Base-by-base conservation (phyloP, 2,113 vertebrate species). In the Bagarius yarrelli region DNA sequence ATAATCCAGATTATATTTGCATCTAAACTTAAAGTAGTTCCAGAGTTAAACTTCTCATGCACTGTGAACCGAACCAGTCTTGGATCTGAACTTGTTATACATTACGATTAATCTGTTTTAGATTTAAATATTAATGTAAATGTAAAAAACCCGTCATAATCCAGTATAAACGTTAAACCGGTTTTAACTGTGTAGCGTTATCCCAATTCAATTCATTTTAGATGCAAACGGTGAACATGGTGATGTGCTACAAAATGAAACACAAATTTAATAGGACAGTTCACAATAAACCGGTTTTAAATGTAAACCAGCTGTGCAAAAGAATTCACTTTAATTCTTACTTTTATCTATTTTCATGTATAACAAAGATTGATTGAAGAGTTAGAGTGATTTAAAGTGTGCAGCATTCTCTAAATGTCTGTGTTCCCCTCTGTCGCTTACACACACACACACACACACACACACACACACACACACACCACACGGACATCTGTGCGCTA, bases 401-500 rank as follows among this genome's bases (percentile, higher is more conserved):
- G 8, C 44, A 52, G 18, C n/a, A 52, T 71, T 50, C 44, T 52
- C 8, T 44, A n/a, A 44, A 69, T 8, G 19, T 30, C 13, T 32
- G 3, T 32, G 0, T 64, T 21, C 52, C 1, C 16, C 8, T 23
- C n/a, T 50, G 19, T 5, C 55, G 52, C 47, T 30, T 44, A 61
- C 32, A 63, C 44, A 53, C 18, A 40, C 52, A 61, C 23, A 52
- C 27, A 76, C 30, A 64, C 44, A 81, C 57, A 69, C 71, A 56
- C 56, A 66, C 63, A 71, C 76, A 69, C 30, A 69, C 27, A 76
- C 32, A 56, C 64, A 34, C 55, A 71, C 30, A 69, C 15, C 27
- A 50, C 36, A 72, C 36, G 93, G 92, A 93, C 92, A 94, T 95
- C 93, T 95, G 94, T 90, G 92, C 92, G 91, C 89, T 87, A 87